Base-by-base conservation (phyloP, 1,140 invertebrate species). In the Eupeodes corollae region DNA sequence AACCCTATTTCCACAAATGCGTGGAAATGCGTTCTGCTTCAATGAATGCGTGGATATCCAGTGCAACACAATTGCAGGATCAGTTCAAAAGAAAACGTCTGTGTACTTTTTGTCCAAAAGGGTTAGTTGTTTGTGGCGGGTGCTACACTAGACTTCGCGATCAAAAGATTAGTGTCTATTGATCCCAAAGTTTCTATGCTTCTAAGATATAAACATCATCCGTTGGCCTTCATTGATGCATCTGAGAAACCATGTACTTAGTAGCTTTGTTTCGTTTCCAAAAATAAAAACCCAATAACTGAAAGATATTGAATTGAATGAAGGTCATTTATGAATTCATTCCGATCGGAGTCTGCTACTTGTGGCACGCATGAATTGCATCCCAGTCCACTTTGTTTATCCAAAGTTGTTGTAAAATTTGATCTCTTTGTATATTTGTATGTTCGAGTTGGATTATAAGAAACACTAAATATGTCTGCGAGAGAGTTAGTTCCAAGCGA, bases 1-100 rank as follows among this genome's bases (percentile, higher is more conserved):
- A 1, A 62, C 48, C 30, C 55, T 40, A 46, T 62, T 62, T 3
- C 54, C 54, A 13, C n/a, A n/a, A n/a, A n/a, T n/a, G 57, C 56
- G 48, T n/a, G n/a, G n/a, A n/a, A 52, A 60, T 14, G 52, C 54
- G 32, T 57, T 56, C 11, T 48, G 52, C 34, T 21, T 43, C 5
- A 14, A 38, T 6, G 48, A 45, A 32, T 50, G 48, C 16, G 26
- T 34, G 16, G 21, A 26, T 19, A 48, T n/a, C 46, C 46, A 42
- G 13, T 42, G 31, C 18, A 42, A 18, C 2, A 48, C 1, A 0
- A 48, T 48, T 42, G 40, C 26, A 9, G 46, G 32, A 34, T 48
- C 46, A 9, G 21, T 38, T 33, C 34, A 48, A 30, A 48, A 42
- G 18, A 30, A 47, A 2, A 32, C 26, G 3, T 19, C 12, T 14